Base-by-base conservation (phyloP, 2,888 invertebrate genomes). In the Dryadula phaetusa region DNA sequence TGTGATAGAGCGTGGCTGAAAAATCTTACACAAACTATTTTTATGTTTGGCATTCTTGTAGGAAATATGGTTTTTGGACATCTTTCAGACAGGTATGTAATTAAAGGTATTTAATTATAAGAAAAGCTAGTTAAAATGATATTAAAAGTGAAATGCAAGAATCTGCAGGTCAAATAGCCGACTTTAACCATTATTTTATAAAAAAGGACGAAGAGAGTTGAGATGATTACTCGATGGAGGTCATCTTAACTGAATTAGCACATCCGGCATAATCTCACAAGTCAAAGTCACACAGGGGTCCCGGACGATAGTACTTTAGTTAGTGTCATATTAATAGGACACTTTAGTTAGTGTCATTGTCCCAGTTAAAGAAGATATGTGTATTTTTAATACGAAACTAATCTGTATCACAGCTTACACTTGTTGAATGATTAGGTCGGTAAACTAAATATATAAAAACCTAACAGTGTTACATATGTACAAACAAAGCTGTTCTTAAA, bases 41-140 rank as follows among this genome's bases (percentile, higher is more conserved):
- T 96, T 72, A 97, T 97, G 96, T 86, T 95, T 52, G 97, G 97
- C 5, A 95, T 97, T 69, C 93, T 97, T 69, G 89, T 95, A 58
- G 97, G 97, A 56, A 96, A 95, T 78, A 94, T 96, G 85, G 76
- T 95, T 62, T 96, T 96, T 81, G 96, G 97, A 67, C 94, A 95
- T 82, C 86, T 95, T 22, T 94, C 96, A n/a, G 97, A 97, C 89
- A 95, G 95, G 96, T 96, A 67, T 76, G 89, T 85, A 61, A n/a
- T n/a, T n/a, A n/a, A n/a, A n/a, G n/a, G 16, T 46, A 28, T 16
- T 37, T 25, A 20, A 8, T n/a, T 44, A 37, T 3, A 12, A 8
- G 6, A 32, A 32, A 32, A 32, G 32, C 8, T 32, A 7, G 32
- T 7, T 32, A 32, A 32, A 32, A 32, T 32, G 4, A 32, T n/a